phyloP scores from a whole-genome alignment of 2,888 invertebrate species.

The Rutpela maculata region DNA sequence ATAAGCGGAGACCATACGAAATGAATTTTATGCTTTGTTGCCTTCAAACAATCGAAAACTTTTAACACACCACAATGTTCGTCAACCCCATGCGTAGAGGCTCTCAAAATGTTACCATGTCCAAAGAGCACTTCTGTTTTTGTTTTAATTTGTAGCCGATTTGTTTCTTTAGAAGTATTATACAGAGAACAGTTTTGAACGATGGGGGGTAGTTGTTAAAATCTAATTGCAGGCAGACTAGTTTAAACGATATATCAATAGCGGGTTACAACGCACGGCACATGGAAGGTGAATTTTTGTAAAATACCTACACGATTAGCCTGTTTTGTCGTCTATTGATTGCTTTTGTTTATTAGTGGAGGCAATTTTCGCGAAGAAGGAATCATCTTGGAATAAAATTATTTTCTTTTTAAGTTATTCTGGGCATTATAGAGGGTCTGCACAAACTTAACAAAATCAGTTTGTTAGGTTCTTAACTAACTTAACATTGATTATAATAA shows the following conservation, averaged over 20 bases:
- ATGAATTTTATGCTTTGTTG: slow-evolving; percentile 71
- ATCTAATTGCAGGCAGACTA: slow-evolving; percentile 24
- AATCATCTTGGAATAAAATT: too few relatives aligned
- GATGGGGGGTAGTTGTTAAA: slow-evolving; percentile 22
- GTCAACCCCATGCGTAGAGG: slow-evolving; percentile 31
- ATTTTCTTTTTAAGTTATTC: too few relatives aligned
- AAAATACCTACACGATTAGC: too few relatives aligned
- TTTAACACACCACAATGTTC: slow-evolving; percentile 63
- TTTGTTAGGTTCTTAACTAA: too few relatives aligned
- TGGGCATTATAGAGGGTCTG: too few relatives aligned
- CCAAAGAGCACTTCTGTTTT: slow-evolving; percentile 28
- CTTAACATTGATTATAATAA: too few relatives aligned
- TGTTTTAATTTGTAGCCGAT: slow-evolving; percentile 40
- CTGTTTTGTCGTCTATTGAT: too few relatives aligned
- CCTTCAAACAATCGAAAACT: slow-evolving; percentile 68
- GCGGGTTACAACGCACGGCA: not conserved
- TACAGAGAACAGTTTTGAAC: slow-evolving; percentile 11
- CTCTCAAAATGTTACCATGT: slow-evolving; percentile 38
- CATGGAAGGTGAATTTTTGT: too few relatives aligned
- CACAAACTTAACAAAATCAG: too few relatives aligned
- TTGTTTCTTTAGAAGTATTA: slow-evolving; percentile 30
- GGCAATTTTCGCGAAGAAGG: too few relatives aligned
- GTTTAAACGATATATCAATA: slow-evolving; percentile 26
- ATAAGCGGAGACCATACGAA: slow-evolving; percentile 62
- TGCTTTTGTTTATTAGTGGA: too few relatives aligned